These are phyloP conservation scores for Nansenia antarctica DNA, from an alignment of 2,113 vertebrate genomes.

Conservation along the genomic window DNA sequence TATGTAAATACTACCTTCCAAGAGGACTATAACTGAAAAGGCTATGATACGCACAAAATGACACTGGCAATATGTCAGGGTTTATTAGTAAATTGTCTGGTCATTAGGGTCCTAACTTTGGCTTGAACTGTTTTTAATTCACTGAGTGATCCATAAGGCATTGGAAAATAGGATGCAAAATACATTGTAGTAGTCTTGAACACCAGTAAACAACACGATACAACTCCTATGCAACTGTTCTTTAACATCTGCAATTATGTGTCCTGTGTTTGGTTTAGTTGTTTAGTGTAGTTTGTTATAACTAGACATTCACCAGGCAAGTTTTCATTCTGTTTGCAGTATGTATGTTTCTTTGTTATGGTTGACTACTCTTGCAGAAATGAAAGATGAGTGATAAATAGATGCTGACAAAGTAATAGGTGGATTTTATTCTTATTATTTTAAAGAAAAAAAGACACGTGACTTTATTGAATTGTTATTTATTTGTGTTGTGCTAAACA, in stretches of 20 bases:
- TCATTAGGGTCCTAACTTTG: background rate
- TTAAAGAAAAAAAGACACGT: no score
- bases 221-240: background rate
- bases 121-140: background rate
- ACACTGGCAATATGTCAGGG: background rate
- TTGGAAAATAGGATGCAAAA: background rate
- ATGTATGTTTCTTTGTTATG: background rate
- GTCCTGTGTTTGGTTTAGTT: background rate
- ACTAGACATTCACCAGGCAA: background rate
- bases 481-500: no score
- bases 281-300: background rate
- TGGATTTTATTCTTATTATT: no score
- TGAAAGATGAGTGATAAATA: no score
- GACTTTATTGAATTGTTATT: no score
- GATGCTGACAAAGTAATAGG: no score
- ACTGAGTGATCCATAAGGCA: constrained; percentile 6
- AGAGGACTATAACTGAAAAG: background rate
- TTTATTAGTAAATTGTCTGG: constrained; percentile 1
- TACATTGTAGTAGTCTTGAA: background rate
- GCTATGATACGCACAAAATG: constrained; percentile 63
- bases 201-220: background rate
- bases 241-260: background rate
- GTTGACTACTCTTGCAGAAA: no score
- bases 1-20: background rate
- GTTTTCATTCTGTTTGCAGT: background rate